phyloP scores from a whole-genome alignment of 1,140 invertebrate genomes.

The Luehdorfia chinensis region DNA sequence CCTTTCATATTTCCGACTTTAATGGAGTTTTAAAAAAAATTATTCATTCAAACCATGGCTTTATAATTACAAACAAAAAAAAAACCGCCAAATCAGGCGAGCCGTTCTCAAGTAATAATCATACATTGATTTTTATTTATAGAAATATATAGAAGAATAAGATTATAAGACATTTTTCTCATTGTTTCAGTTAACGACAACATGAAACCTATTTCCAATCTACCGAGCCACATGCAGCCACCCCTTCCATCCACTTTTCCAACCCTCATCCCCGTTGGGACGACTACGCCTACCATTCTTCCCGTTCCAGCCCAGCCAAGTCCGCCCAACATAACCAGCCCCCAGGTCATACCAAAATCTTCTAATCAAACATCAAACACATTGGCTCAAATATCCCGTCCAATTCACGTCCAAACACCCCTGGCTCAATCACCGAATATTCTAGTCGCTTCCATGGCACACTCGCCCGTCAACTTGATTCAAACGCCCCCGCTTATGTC shows the following conservation, averaged over 20 bases:
- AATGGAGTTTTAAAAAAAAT: no score
- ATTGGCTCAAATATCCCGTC: no score
- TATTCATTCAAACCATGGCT: no score
- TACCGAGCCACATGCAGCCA: conserved; percentile 50
- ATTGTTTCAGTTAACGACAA: conserved; percentile 50
- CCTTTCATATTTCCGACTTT: no score
- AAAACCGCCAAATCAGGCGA: no score
- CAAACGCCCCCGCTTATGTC: conserved; percentile 28
- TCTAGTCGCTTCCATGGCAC: conserved; percentile 26
- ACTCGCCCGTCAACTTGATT: conserved; percentile 36
- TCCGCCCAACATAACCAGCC: conserved; percentile 13
- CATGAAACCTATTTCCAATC: conserved; percentile 29
- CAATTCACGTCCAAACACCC: conserved; percentile 26
- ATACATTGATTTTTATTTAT: no score
- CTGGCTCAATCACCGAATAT: conserved; percentile 35
- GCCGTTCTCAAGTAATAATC: no score
- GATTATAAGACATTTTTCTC: no score
- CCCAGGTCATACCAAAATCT: conserved; percentile 20
- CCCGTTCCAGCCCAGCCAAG: conserved; percentile 7
- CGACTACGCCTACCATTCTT: no score
- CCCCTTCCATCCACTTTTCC: conserved; percentile 38
- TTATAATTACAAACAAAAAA: no score
- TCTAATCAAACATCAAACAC: no score
- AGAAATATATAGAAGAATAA: no score
- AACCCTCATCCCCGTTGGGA: conserved; percentile 40